Evolutionary conservation across 1,140 invertebrate genomes (phyloP).

Genomic region (Triops longicaudatus): DNA sequence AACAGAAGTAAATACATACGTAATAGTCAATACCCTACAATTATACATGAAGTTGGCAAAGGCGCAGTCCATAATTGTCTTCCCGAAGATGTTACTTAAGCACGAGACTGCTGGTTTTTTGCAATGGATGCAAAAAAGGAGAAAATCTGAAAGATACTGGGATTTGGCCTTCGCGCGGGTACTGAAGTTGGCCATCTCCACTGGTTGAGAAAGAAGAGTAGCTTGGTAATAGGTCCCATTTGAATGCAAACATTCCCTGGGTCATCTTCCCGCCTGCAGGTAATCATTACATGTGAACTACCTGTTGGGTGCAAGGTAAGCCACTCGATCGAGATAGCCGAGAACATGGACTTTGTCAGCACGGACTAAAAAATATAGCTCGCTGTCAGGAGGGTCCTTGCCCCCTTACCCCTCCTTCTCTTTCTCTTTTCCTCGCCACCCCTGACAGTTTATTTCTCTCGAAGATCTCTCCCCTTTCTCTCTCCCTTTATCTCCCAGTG

Average conservation of each 20-base stretch:
- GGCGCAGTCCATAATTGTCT: no score
- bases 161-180: neutral
- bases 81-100: neutral
- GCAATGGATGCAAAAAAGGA: neutral
- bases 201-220: neutral
- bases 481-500: neutral
- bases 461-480: neutral
- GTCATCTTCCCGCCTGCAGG: slow-evolving; percentile 10
- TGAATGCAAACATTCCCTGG: slow-evolving; percentile 1
- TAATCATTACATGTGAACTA: slow-evolving; percentile 9
- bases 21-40: no score
- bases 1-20: no score
- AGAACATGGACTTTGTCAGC: neutral
- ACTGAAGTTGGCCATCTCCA: neutral
- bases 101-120: neutral
- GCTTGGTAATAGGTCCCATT: neutral
- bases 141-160: neutral
- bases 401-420: neutral
- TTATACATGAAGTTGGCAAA: no score
- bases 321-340: neutral
- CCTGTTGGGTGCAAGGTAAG: slow-evolving; percentile 10
- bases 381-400: neutral
- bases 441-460: neutral
- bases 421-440: neutral
- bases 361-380: neutral